Base-by-base conservation (phyloP, 2,113 vertebrate genomes). In the Hylia prasina region DNA sequence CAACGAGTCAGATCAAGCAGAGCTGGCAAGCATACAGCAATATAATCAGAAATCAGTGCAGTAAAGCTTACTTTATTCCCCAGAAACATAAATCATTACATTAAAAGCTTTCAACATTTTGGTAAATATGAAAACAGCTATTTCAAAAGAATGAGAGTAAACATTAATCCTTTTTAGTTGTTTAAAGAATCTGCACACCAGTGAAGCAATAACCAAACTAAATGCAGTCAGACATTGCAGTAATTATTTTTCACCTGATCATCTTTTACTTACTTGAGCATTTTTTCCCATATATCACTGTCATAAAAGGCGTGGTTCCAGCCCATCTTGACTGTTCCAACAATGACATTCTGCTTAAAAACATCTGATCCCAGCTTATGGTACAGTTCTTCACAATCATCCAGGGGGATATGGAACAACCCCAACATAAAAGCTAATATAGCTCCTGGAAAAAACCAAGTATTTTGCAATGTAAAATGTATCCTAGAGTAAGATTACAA, bases 291-390 rank as follows among this genome's bases (percentile, higher is more conserved):
- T 50, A 98, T 97, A 94, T 99, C 98, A 66, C 99, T 99, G 97
- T 99, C 99, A 94, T 99, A 99, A 97, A 99, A 99, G 82, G 99
- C 99, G 7, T 99, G 99, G 96, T 96, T 99, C 99, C 99, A 99
- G 89, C 99, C 99, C 99, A 99, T 99, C 98, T 99, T 99, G 92
- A 99, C 98, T 5, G 99, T 99, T 87, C 99, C 99, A 68, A 99
- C 98, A 85, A 99, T 99, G 87, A 99, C 98, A 48, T 99, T 99
- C 97, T 99, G 99, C 95, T 99, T 99, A 97, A 99, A 99, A 69
- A 99, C 98, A 79, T 99, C 99, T 21, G 98, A 98, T 94, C 99
- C 99, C 96, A 99, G 93, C 91, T 98, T 99, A 89, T 97, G 98
- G 97, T 99, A 99, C 28, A 99, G 96, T 53, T 99, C 98, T 77